Evolutionary conservation across 2,113 vertebrate species (phyloP), one percentile per base, ranked within the genome.

Genomic region (Heliornis fulica): DNA sequence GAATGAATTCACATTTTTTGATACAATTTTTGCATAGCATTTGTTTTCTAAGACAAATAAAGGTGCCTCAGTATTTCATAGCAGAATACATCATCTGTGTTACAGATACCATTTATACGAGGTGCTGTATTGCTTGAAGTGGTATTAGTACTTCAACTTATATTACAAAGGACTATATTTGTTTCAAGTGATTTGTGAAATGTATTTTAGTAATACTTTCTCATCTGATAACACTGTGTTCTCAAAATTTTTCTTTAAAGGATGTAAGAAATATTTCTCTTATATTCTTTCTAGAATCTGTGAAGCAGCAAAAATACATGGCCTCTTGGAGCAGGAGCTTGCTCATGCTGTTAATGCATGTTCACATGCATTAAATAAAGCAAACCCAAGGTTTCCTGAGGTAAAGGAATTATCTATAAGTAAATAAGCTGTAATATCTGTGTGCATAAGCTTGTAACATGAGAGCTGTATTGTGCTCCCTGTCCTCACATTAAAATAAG

Each of bases 341-440:
- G 99, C 99, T 72, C 99, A 99, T 10, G 99, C 99, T 3, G 99
- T 99, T 54, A 99, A 99, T 20, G 99, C 99, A 1, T 99, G 99
- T 45, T 99, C 99, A 11, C 99, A 99, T n/a, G 99, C 99, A 45
- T 98, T 99, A 98, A 99, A 99, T 97, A 99, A 99, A 98, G 99
- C 99, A 64, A 99, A 99, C 90, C 99, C 99, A 9, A 98, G 98
- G 94, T 99, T 99, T 97, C 99, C 99, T 12, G 99, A 99, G 99
- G 99, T 99, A 94, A 97, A 98, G 97, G 54, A 38, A 74, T 93
- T 71, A n/a, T 46, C 4, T 68, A 45, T 64, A 46, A 83, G 40
- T 72, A 68, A 64, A 94, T 71, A 71, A 64, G 9, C 8, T 57
- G 1, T 48, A 74, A 46, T 59, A 85, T 40, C 45, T 74, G 23